Percentiles rank a stretch among this genome's conserved stretches.
Evolutionary conservation across 2,113 vertebrate species (phyloP).

Genomic region (Nestor notabilis): DNA sequence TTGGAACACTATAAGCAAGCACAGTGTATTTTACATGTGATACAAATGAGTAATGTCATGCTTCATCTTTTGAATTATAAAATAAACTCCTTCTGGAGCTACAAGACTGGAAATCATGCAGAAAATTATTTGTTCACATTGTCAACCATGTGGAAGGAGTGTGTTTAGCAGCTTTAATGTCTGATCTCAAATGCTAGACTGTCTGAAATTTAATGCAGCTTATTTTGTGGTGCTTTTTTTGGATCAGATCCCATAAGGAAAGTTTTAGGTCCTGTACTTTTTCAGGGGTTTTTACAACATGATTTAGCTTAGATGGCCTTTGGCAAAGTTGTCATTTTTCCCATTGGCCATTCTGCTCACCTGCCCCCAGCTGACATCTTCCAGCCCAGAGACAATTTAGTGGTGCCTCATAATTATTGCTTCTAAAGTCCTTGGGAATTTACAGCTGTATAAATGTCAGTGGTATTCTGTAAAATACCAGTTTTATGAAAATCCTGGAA

Average conservation of each 20-base stretch:
- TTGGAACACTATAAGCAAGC: neutral
- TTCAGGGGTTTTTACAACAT: neutral
- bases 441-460: constrained; percentile 25
- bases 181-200: neutral
- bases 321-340: neutral
- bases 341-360: neutral
- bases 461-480: neutral
- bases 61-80: neutral
- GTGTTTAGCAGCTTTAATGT: neutral
- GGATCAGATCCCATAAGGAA: neutral
- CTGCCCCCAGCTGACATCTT: neutral
- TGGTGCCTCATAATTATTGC: neutral
- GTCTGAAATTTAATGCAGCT: neutral
- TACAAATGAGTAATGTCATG: neutral
- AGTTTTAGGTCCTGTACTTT: neutral
- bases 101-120: neutral
- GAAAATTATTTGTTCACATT: neutral
- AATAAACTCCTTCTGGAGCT: neutral
- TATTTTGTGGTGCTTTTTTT: neutral
- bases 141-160: neutral
- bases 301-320: neutral
- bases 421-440: constrained; percentile 6
- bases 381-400: neutral
- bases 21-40: neutral
- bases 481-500: neutral